Percentiles rank a stretch among this genome's conserved stretches.
phyloP scores from a whole-genome alignment of 2,113 vertebrate species.

The Morone chrysops region DNA sequence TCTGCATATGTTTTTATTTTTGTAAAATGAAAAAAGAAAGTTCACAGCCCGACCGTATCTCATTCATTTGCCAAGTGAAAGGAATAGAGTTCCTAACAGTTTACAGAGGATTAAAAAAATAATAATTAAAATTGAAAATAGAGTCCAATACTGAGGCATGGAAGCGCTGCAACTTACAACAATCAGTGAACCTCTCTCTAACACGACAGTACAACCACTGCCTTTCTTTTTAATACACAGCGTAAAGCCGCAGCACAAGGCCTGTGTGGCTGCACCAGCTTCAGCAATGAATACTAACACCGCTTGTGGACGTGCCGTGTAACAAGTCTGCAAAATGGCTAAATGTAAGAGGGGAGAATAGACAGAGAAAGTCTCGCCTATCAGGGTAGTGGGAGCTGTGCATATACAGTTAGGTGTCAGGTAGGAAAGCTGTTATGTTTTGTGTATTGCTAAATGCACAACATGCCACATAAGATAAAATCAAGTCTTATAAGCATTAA shows the following conservation, averaged over 20 bases:
- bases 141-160: slow-evolving; percentile 29
- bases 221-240: slow-evolving; percentile 54
- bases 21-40: slow-evolving; percentile 10
- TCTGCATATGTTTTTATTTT: slow-evolving; percentile 12
- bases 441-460: background rate
- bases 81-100: background rate
- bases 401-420: background rate
- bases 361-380: background rate
- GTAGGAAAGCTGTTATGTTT: background rate
- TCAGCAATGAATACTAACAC: slow-evolving; percentile 76
- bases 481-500: slow-evolving; percentile 4
- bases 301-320: slow-evolving; percentile 55
- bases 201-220: slow-evolving; percentile 32
- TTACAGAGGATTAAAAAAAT: slow-evolving; percentile 8
- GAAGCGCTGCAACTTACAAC: slow-evolving; percentile 58
- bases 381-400: background rate
- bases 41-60: slow-evolving; percentile 16
- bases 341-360: slow-evolving; percentile 24
- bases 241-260: slow-evolving; percentile 54
- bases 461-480: background rate
- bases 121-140: slow-evolving; percentile 54
- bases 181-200: slow-evolving; percentile 33
- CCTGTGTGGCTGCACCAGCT: slow-evolving; percentile 62
- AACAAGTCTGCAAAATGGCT: slow-evolving; percentile 55
- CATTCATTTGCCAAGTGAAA: slow-evolving; percentile 23